Conservation (phyloP, 1,140 invertebrate genomes). For the Heliothis subflexa region DNA sequence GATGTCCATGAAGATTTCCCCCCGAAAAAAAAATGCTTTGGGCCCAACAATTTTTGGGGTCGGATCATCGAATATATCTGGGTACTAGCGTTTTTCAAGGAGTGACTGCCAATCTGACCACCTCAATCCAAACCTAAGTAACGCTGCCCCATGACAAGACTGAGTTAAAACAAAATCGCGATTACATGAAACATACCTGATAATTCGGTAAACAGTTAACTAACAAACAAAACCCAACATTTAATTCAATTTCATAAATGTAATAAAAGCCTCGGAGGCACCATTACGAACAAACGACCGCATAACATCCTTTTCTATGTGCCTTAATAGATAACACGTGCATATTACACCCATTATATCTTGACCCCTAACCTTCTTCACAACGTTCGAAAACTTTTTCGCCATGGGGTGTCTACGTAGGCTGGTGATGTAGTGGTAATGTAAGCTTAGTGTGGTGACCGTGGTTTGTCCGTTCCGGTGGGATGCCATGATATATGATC, state of each 20-base stretch:
- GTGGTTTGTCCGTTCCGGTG: constrained; percentile 74
- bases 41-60: too few relatives aligned
- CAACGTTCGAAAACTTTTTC: background rate
- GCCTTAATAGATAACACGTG: constrained; percentile 20
- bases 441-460: constrained; percentile 60
- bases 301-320: constrained; percentile 39
- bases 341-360: constrained; percentile 15
- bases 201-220: too few relatives aligned
- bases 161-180: too few relatives aligned
- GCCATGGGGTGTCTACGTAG: constrained; percentile 38
- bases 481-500: constrained; percentile 68
- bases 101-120: too few relatives aligned
- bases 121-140: too few relatives aligned
- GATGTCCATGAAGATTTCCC: too few relatives aligned
- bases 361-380: constrained; percentile 1
- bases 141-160: too few relatives aligned
- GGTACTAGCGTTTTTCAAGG: too few relatives aligned
- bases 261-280: constrained; percentile 23
- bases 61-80: too few relatives aligned
- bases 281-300: constrained; percentile 39
- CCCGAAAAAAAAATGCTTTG: too few relatives aligned
- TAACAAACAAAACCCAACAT: background rate
- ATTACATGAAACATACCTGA: too few relatives aligned
- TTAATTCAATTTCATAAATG: constrained; percentile 42
- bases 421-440: constrained; percentile 55